These are phyloP conservation scores for Lithophane semibrunnea DNA, from an alignment of 2,888 invertebrate species.

Conservation along the genomic window DNA sequence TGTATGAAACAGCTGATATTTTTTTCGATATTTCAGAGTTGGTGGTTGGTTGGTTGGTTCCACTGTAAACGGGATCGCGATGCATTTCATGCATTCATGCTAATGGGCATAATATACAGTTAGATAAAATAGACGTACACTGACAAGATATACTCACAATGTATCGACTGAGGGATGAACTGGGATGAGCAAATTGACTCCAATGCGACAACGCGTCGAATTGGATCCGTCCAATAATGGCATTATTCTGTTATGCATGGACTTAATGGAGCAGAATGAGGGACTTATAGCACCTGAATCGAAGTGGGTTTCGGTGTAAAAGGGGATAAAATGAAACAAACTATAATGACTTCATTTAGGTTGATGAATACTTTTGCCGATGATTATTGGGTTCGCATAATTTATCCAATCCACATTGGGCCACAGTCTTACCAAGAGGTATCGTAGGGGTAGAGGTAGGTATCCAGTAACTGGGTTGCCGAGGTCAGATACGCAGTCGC, in stretches of 20 bases:
- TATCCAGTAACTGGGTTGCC: too few species aligned
- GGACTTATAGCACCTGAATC: neutral
- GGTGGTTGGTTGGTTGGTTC: too few species aligned
- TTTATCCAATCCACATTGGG: neutral
- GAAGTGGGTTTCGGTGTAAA: neutral
- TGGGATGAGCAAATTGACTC: slow-evolving; percentile 9
- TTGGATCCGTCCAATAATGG: slow-evolving; percentile 40
- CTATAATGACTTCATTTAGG: neutral
- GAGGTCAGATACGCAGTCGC: too few species aligned
- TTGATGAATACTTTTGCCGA: neutral
- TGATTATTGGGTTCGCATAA: neutral
- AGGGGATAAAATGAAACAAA: neutral
- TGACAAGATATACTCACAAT: neutral
- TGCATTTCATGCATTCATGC: too few species aligned
- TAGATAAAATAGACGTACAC: neutral
- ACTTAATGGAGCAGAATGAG: slow-evolving; percentile 24
- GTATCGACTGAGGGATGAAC: slow-evolving; percentile 7
- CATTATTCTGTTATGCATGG: slow-evolving; percentile 39
- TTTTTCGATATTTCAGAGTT: too few species aligned
- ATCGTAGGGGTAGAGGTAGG: too few species aligned
- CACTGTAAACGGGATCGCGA: too few species aligned
- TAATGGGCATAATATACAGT: too few species aligned
- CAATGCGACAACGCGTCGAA: slow-evolving; percentile 26
- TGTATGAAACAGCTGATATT: too few species aligned
- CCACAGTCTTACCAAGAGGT: too few species aligned